Conservation (phyloP, 2,113 vertebrate species). For the Cyanoramphus novaezelandiae region DNA sequence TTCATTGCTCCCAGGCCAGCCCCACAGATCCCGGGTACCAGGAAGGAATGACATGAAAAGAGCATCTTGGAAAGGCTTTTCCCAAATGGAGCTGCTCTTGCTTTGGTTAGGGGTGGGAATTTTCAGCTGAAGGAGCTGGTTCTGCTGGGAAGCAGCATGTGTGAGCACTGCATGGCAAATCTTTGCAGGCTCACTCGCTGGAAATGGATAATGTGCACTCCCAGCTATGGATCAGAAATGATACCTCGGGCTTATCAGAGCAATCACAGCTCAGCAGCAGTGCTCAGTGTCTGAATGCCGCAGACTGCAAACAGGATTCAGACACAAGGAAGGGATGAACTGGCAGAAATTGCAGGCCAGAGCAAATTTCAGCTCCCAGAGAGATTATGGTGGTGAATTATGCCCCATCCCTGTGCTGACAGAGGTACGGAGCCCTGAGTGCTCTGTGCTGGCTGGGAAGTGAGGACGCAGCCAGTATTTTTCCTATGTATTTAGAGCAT, state of each 20-base stretch:
- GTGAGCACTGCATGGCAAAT: not conserved
- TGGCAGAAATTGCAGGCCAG: not conserved
- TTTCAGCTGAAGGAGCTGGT: not conserved
- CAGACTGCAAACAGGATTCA: not conserved
- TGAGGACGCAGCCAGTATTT: not conserved
- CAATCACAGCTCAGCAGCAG: not conserved
- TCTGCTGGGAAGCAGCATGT: not conserved
- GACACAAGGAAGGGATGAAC: not conserved
- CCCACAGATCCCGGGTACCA: too few species aligned
- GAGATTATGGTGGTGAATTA: not conserved
- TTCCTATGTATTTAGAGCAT: not conserved
- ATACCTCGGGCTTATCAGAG: not conserved
- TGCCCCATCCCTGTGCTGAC: not conserved
- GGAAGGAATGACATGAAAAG: too few species aligned
- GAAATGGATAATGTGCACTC: not conserved
- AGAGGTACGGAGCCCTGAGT: not conserved
- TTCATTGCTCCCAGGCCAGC: too few species aligned
- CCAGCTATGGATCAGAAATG: not conserved
- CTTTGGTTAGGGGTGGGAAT: not conserved
- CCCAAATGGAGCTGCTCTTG: not conserved
- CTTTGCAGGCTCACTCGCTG: not conserved
- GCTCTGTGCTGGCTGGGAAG: not conserved
- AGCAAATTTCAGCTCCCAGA: not conserved
- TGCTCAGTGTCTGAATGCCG: not conserved
- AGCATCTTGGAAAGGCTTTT: rapidly evolving